Base-by-base conservation (phyloP, 2,113 vertebrate species). In the Camelus bactrianus region DNA sequence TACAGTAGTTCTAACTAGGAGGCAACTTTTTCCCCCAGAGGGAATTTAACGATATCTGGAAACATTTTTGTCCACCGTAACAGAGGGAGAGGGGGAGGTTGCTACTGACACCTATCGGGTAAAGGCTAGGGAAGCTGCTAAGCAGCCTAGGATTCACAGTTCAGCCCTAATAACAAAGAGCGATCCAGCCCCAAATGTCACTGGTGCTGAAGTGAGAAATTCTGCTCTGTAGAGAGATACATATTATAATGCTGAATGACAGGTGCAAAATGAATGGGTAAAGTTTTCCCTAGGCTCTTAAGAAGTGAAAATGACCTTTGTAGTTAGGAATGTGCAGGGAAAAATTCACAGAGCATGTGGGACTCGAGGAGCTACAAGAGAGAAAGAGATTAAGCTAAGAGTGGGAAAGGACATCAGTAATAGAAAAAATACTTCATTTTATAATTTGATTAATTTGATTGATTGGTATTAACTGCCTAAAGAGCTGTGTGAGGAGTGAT, bases 401-500 rank as follows among this genome's bases (percentile, higher is more conserved):
- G 93, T 52, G 48, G 50, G 81, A 77, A 96, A 95, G 73, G 86
- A 65, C 9, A 69, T 62, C 69, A 56, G 76, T 42, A 75, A 75
- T 20, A 89, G 81, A 75, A 95, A 94, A 91, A 77, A 67, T 14
- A 85, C 81, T 94, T 96, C 67, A 81, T 91, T 82, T 82, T 92
- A 56, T 89, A 89, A 89, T 95, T 60, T 94, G 94, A 95, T 90
- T 84, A 91, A 88, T 94, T 52, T 95, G 95, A 97, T 88, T 88
- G 97, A 96, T 96, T 72, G 92, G 65, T 52, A 69, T 89, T 50
- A 16, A 90, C 81, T 54, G 17, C 72, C 52, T 84, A 13, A 75
- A 76, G 72, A 93, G 42, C 58, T 88, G 19, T 67, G 91, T 77
- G 12, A 30, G 91, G 54, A 96, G 60, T 58, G 62, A 83, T 54